Conservation (phyloP, 2,888 invertebrate species). For the Linyphia triangularis region DNA sequence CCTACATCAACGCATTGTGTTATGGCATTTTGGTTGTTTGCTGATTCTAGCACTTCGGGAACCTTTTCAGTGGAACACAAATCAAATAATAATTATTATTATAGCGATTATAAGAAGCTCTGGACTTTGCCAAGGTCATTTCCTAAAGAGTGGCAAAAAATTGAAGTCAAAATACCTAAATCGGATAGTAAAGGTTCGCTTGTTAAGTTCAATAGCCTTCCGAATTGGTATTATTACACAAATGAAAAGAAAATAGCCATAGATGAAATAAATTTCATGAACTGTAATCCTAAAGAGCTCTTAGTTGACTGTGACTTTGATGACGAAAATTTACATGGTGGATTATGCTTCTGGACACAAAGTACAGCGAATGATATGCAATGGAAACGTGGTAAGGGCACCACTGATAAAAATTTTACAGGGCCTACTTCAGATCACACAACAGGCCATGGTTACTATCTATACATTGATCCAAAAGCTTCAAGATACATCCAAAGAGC, state of each 20-base stretch:
- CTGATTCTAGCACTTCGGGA: background rate
- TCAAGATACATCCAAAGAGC: background rate
- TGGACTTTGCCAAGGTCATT: background rate
- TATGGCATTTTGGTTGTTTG: constrained; percentile 67
- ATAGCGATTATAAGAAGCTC: background rate
- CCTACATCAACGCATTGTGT: constrained; percentile 70
- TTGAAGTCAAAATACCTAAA: constrained; percentile 42
- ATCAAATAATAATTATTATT: background rate
- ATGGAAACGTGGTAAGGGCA: constrained; percentile 63
- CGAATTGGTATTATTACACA: background rate
- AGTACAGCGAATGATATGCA: background rate
- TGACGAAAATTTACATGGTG: constrained; percentile 53
- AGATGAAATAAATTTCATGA: constrained; percentile 70
- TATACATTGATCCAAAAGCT: constrained; percentile 44
- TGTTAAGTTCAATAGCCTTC: constrained; percentile 20
- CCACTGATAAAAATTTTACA: constrained; percentile 40
- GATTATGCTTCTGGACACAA: constrained; percentile 67
- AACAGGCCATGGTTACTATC: constrained; percentile 68
- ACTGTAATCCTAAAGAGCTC: constrained; percentile 75
- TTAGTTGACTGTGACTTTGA: constrained; percentile 75
- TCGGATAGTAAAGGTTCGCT: background rate
- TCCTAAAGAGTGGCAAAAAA: constrained; percentile 38
- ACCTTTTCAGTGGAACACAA: constrained; percentile 40
- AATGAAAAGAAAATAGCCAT: constrained; percentile 23
- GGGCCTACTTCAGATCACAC: constrained; percentile 76